Base-by-base conservation (phyloP, 1,140 invertebrate genomes). In the Heliconius eleuchia region DNA sequence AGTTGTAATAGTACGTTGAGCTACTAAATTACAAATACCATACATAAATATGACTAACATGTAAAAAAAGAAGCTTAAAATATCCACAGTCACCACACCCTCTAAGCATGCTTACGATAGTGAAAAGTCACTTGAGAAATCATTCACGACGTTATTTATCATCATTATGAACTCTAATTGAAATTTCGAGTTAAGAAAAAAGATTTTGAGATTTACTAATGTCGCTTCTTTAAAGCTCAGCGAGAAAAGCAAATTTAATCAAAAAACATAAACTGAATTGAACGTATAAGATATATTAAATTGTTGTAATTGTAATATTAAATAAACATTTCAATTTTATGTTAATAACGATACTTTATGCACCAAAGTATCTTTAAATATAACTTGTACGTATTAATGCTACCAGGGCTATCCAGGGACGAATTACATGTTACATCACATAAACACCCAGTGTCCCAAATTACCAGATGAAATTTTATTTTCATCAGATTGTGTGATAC, bases 401-500 rank as follows among this genome's bases (percentile, higher is more conserved):
- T 60, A 60, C 8, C 9, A 27, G n/a, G n/a, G 55, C n/a, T 60
- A n/a, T 66, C 60, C 27, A 66, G 27, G 23, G 60, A 66, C 27
- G 16, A 60, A 27, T 30, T 11, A 66, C 60, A 66, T 30, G 30
- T n/a, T 66, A 66, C 60, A 16, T 6, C 60, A 66, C 60, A 66
- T 66, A 9, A 1, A 66, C 79, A 85, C 82, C 85, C 81, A 52
- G 19, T 52, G 75, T 42, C 23, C 82, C 80, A 76, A 86, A 84
- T 91, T 92, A 92, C 89, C 89, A 77, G 85, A 80, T 80, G 81
- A 66, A 66, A 74, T 82, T 82, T 50, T 74, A 79, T 81, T 79
- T 27, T 80, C 77, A 72, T 88, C 85, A 80, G 81, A 76, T 50
- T 74, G 80, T 71, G 76, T 77, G 42, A 91, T 83, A 91, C 97